phyloP scores from a whole-genome alignment of 1,140 invertebrate species.

The Cydia fagiglandana region DNA sequence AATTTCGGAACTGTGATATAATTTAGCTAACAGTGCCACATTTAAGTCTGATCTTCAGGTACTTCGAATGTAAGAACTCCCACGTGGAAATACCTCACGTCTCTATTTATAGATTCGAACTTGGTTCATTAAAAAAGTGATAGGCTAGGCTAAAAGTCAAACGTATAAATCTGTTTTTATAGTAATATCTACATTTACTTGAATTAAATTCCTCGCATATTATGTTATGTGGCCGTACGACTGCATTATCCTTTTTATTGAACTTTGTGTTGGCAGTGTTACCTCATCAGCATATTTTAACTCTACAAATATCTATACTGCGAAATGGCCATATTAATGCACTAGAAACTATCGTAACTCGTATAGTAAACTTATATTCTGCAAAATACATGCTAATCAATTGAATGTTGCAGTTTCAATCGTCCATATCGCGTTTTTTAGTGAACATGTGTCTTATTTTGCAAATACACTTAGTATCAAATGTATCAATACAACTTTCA shows the following conservation, averaged over 20 bases:
- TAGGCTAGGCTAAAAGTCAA: conserved; percentile 50
- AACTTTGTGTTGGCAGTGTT: conserved; percentile 28
- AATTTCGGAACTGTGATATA: conserved; percentile 63
- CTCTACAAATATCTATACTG: conserved; percentile 7
- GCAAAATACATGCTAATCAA: background rate
- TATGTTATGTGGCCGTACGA: background rate
- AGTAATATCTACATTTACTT: background rate
- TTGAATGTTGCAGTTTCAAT: background rate
- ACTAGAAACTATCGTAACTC: background rate
- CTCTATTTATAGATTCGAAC: conserved; percentile 75
- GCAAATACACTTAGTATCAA: conserved; percentile 9
- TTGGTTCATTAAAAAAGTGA: conserved; percentile 66
- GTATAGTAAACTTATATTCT: background rate
- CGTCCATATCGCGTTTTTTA: background rate
- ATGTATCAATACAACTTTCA: conserved; percentile 22
- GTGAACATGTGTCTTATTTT: conserved; percentile 19
- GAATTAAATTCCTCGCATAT: background rate
- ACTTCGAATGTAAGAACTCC: conserved; percentile 66
- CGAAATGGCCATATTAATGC: background rate
- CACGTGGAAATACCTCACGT: conserved; percentile 76
- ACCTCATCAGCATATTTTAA: conserved; percentile 29
- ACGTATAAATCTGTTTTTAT: background rate
- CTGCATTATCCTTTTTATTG: conserved; percentile 31
- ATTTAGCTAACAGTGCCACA: conserved; percentile 61
- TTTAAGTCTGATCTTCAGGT: conserved; percentile 65